Evolutionary conservation across 1,140 invertebrate genomes (phyloP).

Genomic region (Bombus fervidus): DNA sequence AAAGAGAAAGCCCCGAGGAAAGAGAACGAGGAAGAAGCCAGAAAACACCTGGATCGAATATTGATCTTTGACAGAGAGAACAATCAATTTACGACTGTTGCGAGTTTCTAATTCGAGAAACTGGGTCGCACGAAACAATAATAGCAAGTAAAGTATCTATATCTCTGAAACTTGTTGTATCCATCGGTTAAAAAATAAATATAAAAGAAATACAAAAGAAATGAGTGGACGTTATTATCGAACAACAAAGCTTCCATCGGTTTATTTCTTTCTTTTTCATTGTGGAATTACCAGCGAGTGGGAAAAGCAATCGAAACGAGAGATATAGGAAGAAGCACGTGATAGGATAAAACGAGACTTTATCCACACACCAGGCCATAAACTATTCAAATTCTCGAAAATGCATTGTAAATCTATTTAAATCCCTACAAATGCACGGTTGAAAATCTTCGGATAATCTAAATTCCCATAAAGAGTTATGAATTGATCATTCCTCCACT

Average conservation of each 20-base stretch:
- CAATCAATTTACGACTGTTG: no score
- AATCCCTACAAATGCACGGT: no score
- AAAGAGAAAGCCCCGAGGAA: neutral
- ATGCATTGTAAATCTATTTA: no score
- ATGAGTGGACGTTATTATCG: no score
- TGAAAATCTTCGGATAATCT: no score
- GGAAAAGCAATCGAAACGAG: no score
- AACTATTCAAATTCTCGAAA: no score
- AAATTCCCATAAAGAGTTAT: neutral
- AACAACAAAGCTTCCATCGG: no score
- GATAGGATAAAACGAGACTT: no score
- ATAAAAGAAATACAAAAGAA: neutral
- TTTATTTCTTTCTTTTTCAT: neutral
- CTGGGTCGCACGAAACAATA: neutral
- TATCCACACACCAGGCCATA: no score
- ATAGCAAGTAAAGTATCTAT: no score
- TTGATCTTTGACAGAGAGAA: neutral
- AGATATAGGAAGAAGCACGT: no score
- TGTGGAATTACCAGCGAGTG: neutral
- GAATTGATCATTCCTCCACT: neutral
- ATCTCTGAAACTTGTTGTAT: neutral
- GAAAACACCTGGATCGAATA: neutral
- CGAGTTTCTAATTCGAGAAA: neutral
- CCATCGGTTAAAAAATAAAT: neutral
- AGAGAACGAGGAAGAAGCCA: neutral